These are phyloP conservation scores for Cremastinae sp. DNA, from an alignment of 2,888 invertebrate species.

Conservation along the genomic window DNA sequence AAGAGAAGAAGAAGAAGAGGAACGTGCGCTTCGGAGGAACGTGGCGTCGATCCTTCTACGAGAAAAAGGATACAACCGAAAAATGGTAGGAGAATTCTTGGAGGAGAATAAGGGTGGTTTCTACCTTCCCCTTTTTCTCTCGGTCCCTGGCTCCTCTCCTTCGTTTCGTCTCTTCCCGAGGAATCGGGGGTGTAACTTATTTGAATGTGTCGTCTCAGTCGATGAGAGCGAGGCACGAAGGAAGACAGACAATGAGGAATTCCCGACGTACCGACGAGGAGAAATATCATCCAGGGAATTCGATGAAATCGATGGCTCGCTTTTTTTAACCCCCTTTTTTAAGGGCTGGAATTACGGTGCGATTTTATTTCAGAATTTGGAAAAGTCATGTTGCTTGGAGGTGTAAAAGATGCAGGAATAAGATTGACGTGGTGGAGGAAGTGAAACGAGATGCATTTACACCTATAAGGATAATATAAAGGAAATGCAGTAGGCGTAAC, in stretches of 20 bases:
- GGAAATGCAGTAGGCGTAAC: conserved; percentile 76
- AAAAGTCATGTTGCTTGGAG: too few relatives aligned
- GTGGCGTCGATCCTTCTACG: conserved; percentile 43
- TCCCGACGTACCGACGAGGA: conserved; percentile 71
- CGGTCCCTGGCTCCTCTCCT: too few relatives aligned
- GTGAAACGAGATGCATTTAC: conserved; percentile 47
- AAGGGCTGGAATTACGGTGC: too few relatives aligned
- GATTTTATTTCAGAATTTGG: too few relatives aligned
- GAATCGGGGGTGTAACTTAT: conserved; percentile 74
- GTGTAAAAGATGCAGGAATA: too few relatives aligned
- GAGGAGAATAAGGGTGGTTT: conserved; percentile 29
- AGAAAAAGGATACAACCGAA: conserved; percentile 40
- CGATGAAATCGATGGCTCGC: conserved; percentile 51
- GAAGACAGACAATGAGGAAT: conserved; percentile 1
- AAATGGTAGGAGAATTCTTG: conserved; percentile 37
- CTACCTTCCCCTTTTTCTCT: conserved; percentile 8
- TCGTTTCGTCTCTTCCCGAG: conserved; percentile 5
- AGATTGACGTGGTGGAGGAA: conserved; percentile 16
- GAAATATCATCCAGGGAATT: conserved; percentile 68
- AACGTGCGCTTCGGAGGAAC: conserved; percentile 64
- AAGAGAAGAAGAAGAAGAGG: conserved; percentile 65
- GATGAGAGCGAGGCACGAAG: not conserved
- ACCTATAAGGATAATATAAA: conserved; percentile 69
- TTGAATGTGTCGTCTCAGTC: conserved; percentile 77
- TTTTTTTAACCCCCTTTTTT: too few relatives aligned